A percentile compares a stretch with the other conserved stretches of the same genome.
These are phyloP conservation scores for Sphaerophoria rueppellii DNA, from an alignment of 2,888 invertebrate genomes.

Conservation along the genomic window DNA sequence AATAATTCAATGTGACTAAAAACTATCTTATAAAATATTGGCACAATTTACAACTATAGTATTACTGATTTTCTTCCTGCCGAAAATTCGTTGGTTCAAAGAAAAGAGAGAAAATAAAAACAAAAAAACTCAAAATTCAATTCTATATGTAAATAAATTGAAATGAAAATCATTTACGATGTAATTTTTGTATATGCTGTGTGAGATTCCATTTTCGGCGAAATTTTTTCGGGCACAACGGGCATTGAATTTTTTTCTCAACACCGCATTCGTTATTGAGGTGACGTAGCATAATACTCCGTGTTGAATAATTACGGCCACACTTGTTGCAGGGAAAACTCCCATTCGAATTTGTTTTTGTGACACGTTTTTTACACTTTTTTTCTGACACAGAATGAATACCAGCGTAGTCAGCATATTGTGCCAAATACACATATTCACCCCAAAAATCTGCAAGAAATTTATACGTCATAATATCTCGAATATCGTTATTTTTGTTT, in stretches of 20 bases:
- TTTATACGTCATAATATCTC: conserved; percentile 9
- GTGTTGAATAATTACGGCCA: conserved; percentile 76
- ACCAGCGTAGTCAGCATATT: conserved; percentile 70
- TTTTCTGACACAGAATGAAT: conserved; percentile 17
- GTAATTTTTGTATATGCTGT: conserved; percentile 83
- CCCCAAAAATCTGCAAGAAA: conserved; percentile 65
- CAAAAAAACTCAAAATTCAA: conserved; percentile 5
- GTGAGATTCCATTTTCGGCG: conserved; percentile 83
- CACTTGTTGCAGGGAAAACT: conserved; percentile 75
- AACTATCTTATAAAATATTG: conserved; percentile 41
- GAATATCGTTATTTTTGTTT: not conserved
- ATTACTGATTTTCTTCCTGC: not conserved
- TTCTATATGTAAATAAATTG: not conserved
- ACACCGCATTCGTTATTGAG: conserved; percentile 79
- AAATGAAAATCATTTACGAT: conserved; percentile 35
- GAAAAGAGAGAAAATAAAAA: not conserved
- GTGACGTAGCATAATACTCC: conserved; percentile 76
- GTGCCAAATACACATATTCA: conserved; percentile 74
- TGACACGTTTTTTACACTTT: not conserved
- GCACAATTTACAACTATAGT: conserved; percentile 16
- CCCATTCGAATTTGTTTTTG: conserved; percentile 18
- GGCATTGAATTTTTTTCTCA: conserved; percentile 81
- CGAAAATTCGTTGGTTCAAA: not conserved
- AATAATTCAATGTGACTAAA: not conserved
- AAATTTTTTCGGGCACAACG: conserved; percentile 79